Percentiles rank a stretch among this genome's conserved stretches.
Evolutionary conservation across 2,888 invertebrate genomes (phyloP).

Genomic region (Meliscaeva auricollis): DNA sequence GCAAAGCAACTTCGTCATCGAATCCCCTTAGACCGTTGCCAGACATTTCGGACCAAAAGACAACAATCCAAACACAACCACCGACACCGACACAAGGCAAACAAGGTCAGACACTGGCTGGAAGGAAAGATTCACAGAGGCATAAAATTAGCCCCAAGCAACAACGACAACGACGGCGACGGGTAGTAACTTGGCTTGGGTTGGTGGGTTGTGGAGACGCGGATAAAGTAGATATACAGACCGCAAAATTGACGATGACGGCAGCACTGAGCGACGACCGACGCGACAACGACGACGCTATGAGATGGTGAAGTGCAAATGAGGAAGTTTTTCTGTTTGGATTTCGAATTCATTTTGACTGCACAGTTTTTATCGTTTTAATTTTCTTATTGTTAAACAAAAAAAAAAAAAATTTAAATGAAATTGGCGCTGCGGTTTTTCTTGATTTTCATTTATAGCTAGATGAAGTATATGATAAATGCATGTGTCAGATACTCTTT

Average conservation of each 20-base stretch:
- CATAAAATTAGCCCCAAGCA: slow-evolving; percentile 73
- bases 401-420: too few relatives aligned
- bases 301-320: slow-evolving; percentile 55
- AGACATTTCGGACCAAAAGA: slow-evolving; percentile 69
- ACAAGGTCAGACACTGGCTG: slow-evolving; percentile 74
- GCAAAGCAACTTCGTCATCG: slow-evolving; percentile 34
- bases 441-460: too few relatives aligned
- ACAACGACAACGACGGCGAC: not conserved
- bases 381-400: slow-evolving; percentile 15
- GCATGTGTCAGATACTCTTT: too few relatives aligned
- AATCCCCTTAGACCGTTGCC: slow-evolving; percentile 71
- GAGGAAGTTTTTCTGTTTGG: slow-evolving; percentile 56
- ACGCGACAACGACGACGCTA: too few relatives aligned
- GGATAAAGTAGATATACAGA: slow-evolving; percentile 3
- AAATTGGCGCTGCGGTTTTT: too few relatives aligned
- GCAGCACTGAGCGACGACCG: slow-evolving; percentile 6
- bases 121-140: slow-evolving; percentile 64
- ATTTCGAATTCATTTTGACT: slow-evolving; percentile 46
- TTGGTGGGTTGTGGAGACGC: slow-evolving; percentile 2
- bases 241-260: slow-evolving; percentile 32
- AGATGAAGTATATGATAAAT: too few relatives aligned
- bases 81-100: slow-evolving; percentile 41
- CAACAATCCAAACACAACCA: slow-evolving; percentile 65
- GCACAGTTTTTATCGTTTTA: slow-evolving; percentile 26
- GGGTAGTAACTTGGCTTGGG: slow-evolving; percentile 39